phyloP scores from a whole-genome alignment of 1,140 invertebrate genomes.

The Hestina assimilis region DNA sequence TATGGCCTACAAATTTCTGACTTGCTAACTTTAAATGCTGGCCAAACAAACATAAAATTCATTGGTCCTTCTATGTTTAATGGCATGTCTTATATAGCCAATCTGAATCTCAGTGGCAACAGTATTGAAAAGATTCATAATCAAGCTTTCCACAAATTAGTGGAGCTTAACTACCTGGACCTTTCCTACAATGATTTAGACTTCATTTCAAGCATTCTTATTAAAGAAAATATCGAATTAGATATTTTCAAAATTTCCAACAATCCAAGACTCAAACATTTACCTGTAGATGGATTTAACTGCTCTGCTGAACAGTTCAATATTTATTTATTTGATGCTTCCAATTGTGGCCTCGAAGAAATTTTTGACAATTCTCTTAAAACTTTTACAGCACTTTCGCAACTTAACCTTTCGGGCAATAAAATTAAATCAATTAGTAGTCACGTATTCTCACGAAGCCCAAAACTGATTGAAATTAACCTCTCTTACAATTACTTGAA shows the following conservation, averaged over 20 bases:
- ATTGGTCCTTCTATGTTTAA: slow-evolving; percentile 82
- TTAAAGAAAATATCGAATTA: slow-evolving; percentile 82
- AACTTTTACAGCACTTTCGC: slow-evolving; percentile 82
- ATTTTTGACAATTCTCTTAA: slow-evolving; percentile 81
- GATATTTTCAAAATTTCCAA: slow-evolving; percentile 83
- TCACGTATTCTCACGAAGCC: slow-evolving; percentile 74
- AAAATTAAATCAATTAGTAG: slow-evolving; percentile 76
- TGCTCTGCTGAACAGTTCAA: slow-evolving; percentile 80
- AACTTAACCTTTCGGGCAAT: slow-evolving; percentile 82
- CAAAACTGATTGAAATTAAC: slow-evolving; percentile 82
- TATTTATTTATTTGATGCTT: slow-evolving; percentile 83
- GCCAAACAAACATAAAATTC: slow-evolving; percentile 81
- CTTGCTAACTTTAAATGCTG: slow-evolving; percentile 81
- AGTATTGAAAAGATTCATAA: slow-evolving; percentile 82
- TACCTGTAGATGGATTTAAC: slow-evolving; percentile 80
- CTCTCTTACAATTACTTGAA: slow-evolving; percentile 83
- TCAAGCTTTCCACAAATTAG: slow-evolving; percentile 81
- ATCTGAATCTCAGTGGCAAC: slow-evolving; percentile 82
- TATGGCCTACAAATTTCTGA: slow-evolving; percentile 77
- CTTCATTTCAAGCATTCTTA: slow-evolving; percentile 81
- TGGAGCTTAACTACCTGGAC: slow-evolving; percentile 82
- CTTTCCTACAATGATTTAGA: slow-evolving; percentile 83
- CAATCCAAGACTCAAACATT: slow-evolving; percentile 80
- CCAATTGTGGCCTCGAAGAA: slow-evolving; percentile 82
- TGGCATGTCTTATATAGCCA: slow-evolving; percentile 80